phyloP scores from a whole-genome alignment of 2,888 invertebrate species.

The Zygaena filipendulae region DNA sequence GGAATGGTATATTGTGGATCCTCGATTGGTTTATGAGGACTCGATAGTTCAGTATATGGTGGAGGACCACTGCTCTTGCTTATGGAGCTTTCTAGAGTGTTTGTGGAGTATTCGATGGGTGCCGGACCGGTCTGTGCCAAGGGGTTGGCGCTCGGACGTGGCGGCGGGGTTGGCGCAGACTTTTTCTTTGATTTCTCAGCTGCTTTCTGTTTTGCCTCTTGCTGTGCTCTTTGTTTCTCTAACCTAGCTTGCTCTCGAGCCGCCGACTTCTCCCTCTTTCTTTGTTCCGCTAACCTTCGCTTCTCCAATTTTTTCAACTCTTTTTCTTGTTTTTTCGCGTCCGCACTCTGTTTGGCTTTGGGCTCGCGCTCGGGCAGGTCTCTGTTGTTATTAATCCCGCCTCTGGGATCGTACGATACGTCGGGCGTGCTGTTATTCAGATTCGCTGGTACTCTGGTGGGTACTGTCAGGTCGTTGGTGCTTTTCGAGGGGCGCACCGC shows the following conservation, averaged over 20 bases:
- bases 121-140: constrained; percentile 13
- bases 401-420: constrained; percentile 30
- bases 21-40: too few species aligned
- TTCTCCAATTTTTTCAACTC: constrained; percentile 39
- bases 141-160: constrained; percentile 13
- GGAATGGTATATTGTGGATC: too few species aligned
- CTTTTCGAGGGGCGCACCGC: constrained; percentile 40
- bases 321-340: constrained; percentile 26
- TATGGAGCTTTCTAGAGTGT: constrained; percentile 52
- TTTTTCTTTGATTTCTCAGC: constrained; percentile 17
- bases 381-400: constrained; percentile 15
- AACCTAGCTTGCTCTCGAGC: constrained; percentile 29
- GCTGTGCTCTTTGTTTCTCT: constrained; percentile 26
- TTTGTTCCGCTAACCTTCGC: constrained; percentile 27
- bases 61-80: constrained; percentile 50
- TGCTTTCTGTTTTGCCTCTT: constrained; percentile 21
- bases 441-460: constrained; percentile 19
- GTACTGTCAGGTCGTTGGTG: constrained; percentile 27
- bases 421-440: constrained; percentile 29
- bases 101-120: constrained; percentile 26
- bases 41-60: constrained; percentile 29
- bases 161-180: constrained; percentile 13
- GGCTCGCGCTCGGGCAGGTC: constrained; percentile 14
- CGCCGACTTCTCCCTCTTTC: constrained; percentile 27
- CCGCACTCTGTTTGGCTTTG: constrained; percentile 19